phyloP scores from a whole-genome alignment of 2,797 vertebrate genomes.

The Epinephelus coioides region DNA sequence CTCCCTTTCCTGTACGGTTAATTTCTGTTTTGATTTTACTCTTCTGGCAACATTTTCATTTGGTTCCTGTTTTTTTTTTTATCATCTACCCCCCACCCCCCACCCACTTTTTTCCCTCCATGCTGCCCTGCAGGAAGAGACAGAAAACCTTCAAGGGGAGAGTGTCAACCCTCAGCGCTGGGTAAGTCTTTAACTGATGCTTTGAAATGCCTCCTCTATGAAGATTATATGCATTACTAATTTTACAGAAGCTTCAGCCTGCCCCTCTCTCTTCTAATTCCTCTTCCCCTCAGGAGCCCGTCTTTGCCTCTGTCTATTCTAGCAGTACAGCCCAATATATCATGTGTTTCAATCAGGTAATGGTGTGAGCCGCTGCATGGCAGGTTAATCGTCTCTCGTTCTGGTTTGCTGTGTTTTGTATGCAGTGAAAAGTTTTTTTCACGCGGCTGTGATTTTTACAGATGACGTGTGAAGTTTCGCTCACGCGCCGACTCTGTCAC shows the following conservation, averaged over 20 bases:
- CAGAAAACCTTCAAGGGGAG: conserved; percentile 40
- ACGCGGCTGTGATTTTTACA: conserved; percentile 20
- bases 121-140: conserved; percentile 69
- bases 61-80: neutral
- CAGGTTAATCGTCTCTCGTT: neutral
- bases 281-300: conserved; percentile 83
- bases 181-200: conserved; percentile 74
- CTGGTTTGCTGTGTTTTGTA: conserved; percentile 60
- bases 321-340: conserved; percentile 82
- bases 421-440: conserved; percentile 54
- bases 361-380: conserved; percentile 56
- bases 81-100: neutral
- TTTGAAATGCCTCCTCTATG: conserved; percentile 4
- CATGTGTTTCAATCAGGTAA: conserved; percentile 90
- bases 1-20: neutral
- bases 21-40: neutral
- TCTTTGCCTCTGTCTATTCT: conserved; percentile 88
- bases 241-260: conserved; percentile 40
- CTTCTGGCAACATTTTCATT: neutral
- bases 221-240: conserved; percentile 26
- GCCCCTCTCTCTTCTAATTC: conserved; percentile 33
- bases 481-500: conserved; percentile 1
- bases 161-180: conserved; percentile 70
- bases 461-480: conserved; percentile 34
- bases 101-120: neutral